Percentiles rank a stretch among this genome's conserved stretches.
These are phyloP conservation scores for Mus spretus DNA, from an alignment of 2,797 vertebrate species.

Conservation along the genomic window DNA sequence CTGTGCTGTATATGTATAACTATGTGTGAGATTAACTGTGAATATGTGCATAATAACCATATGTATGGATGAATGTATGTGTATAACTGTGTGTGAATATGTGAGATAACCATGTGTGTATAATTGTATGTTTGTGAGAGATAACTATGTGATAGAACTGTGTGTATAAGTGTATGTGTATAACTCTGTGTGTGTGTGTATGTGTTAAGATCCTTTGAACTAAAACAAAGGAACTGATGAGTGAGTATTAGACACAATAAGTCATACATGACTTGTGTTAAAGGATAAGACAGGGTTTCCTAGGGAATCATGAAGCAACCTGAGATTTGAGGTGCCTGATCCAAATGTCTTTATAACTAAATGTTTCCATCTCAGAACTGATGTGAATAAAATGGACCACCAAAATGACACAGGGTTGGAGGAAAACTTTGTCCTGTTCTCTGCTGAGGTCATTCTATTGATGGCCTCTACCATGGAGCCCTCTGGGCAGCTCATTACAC, in stretches of 20 bases:
- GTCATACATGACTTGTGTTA: background rate
- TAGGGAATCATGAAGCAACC: constrained; percentile 5
- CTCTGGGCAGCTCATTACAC: background rate
- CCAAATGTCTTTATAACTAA: background rate
- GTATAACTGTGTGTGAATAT: background rate
- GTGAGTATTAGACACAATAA: background rate
- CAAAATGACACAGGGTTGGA: background rate
- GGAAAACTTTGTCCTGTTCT: background rate
- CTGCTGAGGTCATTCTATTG: background rate
- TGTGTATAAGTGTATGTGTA: background rate
- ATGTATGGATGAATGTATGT: background rate
- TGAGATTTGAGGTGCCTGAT: constrained; percentile 1
- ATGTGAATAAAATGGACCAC: constrained; percentile 11
- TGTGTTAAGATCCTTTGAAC: background rate
- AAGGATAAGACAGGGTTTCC: background rate
- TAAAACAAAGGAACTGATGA: background rate
- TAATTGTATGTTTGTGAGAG: background rate
- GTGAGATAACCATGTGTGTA: background rate
- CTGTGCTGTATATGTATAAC: background rate
- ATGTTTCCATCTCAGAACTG: background rate
- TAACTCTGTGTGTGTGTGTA: background rate
- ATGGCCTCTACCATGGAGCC: background rate
- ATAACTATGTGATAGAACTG: background rate
- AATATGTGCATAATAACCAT: background rate
- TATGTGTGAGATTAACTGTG: no score